A percentile compares a stretch with the other conserved stretches of the same genome.
Evolutionary conservation across 2,888 invertebrate genomes (phyloP).

Genomic region (Eupithecia vulgata): DNA sequence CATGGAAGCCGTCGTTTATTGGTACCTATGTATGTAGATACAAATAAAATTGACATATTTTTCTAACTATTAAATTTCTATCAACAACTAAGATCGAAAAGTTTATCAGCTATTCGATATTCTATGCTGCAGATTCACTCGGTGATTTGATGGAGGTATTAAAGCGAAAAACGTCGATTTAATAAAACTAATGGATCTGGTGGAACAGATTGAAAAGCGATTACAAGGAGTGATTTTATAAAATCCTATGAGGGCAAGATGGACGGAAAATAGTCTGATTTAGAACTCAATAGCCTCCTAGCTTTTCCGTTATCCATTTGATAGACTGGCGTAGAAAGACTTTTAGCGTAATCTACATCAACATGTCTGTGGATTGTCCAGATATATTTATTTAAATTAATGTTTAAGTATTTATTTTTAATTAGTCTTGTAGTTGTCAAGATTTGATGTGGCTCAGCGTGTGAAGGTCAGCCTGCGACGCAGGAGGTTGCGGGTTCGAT

Average conservation of each 20-base stretch:
- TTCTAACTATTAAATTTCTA: background rate
- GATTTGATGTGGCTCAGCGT: no score
- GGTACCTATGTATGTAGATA: no score
- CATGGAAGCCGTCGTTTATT: no score
- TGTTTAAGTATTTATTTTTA: no score
- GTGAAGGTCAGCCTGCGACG: no score
- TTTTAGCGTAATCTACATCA: background rate
- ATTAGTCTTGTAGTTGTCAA: no score
- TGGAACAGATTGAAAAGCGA: conserved; percentile 34
- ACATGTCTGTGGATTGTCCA: no score
- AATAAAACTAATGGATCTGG: conserved; percentile 44
- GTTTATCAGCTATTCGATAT: conserved; percentile 12
- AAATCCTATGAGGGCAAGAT: conserved; percentile 12
- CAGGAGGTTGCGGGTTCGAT: no score
- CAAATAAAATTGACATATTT: no score
- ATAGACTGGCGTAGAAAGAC: background rate
- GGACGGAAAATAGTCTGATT: background rate
- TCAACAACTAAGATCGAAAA: background rate
- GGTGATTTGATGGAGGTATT: conserved; percentile 38
- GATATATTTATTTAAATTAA: no score
- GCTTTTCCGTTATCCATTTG: background rate
- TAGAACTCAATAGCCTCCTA: background rate
- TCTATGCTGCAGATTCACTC: conserved; percentile 18
- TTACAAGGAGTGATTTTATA: conserved; percentile 35
- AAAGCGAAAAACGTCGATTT: conserved; percentile 37